Conservation (phyloP, 2,888 invertebrate genomes). For the Apotomis turbidana region DNA sequence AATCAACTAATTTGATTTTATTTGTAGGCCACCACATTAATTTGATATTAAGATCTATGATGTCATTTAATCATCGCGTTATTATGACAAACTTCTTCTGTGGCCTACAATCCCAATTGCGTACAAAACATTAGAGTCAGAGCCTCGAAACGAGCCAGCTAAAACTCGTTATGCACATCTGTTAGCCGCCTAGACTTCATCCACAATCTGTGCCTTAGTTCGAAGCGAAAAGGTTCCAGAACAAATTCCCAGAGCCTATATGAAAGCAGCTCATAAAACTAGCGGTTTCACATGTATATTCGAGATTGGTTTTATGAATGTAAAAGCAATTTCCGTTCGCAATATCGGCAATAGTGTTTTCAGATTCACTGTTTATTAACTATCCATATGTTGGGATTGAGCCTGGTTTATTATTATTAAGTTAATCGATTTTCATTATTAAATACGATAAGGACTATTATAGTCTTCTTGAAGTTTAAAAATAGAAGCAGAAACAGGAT, state of each 20-base stretch:
- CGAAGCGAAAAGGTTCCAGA: background rate
- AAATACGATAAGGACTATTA: conserved; percentile 4
- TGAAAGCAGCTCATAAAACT: conserved; percentile 21
- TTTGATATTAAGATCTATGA: background rate
- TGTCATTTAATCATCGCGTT: background rate
- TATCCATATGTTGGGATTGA: background rate
- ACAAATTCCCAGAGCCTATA: conserved; percentile 10
- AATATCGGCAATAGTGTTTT: conserved; percentile 11
- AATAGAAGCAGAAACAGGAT: conserved; percentile 23
- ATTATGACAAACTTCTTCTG: conserved; percentile 1
- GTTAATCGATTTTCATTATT: conserved; percentile 15
- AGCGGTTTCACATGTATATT: conserved; percentile 22
- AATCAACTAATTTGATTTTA: background rate
- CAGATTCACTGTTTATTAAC: conserved; percentile 1
- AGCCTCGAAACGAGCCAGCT: conserved; percentile 8
- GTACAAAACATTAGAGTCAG: conserved; percentile 1
- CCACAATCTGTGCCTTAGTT: conserved; percentile 10
- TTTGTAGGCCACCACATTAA: background rate
- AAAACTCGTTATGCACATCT: conserved; percentile 21
- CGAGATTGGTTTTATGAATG: conserved; percentile 19
- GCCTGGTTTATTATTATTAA: conserved; percentile 1
- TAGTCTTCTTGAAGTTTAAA: conserved; percentile 7
- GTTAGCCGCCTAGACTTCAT: conserved; percentile 7
- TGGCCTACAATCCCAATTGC: conserved; percentile 4
- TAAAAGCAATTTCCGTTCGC: conserved; percentile 14